Conservation (phyloP, 1,140 invertebrate genomes). For the Drosophila seguyi region DNA sequence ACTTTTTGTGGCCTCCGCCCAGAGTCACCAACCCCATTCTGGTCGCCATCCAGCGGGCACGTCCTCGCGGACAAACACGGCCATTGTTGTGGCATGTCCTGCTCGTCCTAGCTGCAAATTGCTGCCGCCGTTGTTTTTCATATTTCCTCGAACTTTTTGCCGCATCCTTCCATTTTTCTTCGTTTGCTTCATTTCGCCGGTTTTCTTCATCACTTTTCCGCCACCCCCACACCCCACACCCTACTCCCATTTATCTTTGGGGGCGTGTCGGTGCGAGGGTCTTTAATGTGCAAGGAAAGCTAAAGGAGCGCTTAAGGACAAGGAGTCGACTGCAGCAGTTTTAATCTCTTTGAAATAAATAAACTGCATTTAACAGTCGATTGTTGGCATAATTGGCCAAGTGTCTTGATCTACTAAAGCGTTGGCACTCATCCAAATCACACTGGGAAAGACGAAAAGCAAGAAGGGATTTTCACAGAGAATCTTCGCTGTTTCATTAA, state of each 20-base stretch:
- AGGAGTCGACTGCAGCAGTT: slow-evolving; percentile 36
- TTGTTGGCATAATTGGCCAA: slow-evolving; percentile 53
- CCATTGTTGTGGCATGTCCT: slow-evolving; percentile 74
- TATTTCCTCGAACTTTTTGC: slow-evolving; percentile 45
- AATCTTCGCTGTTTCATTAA: background rate
- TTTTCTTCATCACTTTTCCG: slow-evolving; percentile 15
- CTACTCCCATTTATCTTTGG: slow-evolving; percentile 50
- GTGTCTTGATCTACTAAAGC: slow-evolving; percentile 37
- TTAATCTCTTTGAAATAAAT: slow-evolving; percentile 47
- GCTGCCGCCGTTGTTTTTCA: slow-evolving; percentile 52
- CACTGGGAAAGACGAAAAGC: background rate
- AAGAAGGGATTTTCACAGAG: background rate
- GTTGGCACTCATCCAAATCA: slow-evolving; percentile 7
- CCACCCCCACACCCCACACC: background rate
- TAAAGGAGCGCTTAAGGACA: slow-evolving; percentile 10
- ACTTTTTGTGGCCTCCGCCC: slow-evolving; percentile 49
- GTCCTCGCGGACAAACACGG: slow-evolving; percentile 60
- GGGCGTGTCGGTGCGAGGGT: slow-evolving; percentile 14
- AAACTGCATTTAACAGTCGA: slow-evolving; percentile 68
- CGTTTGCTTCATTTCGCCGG: slow-evolving; percentile 18
- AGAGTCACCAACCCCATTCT: background rate
- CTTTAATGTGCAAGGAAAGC: slow-evolving; percentile 25
- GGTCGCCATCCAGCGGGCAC: slow-evolving; percentile 32
- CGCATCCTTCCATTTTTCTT: slow-evolving; percentile 50
- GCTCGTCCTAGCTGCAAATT: slow-evolving; percentile 73